Evolutionary conservation across 2,113 vertebrate species (phyloP).

Genomic region (Lepidothrix coronata): DNA sequence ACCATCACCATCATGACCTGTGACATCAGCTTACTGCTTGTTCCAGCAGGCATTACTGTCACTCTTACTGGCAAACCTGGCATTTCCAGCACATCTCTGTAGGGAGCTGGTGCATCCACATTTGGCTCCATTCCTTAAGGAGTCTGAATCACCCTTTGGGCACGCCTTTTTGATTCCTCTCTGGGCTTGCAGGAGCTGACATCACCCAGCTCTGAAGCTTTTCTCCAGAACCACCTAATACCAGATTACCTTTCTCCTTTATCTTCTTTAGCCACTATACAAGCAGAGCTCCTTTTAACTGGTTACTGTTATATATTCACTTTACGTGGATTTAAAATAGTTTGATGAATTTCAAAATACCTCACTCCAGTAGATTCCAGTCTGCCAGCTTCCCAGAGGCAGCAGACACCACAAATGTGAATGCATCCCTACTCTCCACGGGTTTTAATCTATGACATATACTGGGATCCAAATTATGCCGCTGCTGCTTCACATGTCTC

Average conservation of each 20-base stretch:
- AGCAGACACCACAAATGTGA: not conserved
- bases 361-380: not conserved
- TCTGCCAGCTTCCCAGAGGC: not conserved
- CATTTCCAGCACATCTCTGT: not conserved
- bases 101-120: not conserved
- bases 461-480: not conserved
- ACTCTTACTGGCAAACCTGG: not conserved
- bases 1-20: not conserved
- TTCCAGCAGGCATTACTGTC: not conserved
- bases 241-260: not conserved
- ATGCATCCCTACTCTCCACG: not conserved
- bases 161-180: not conserved
- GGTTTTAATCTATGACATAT: not conserved
- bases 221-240: not conserved
- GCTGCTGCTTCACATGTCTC: not conserved
- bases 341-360: not conserved
- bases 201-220: not conserved
- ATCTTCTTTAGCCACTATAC: not conserved
- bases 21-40: rapidly evolving
- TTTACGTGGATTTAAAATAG: not conserved
- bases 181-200: not conserved
- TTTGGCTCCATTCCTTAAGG: not conserved
- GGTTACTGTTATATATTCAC: not conserved
- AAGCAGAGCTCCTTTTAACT: not conserved
- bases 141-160: not conserved